A percentile compares a stretch with the other conserved stretches of the same genome.
Conservation (phyloP, 2,888 invertebrate genomes). For the Linyphia triangularis region DNA sequence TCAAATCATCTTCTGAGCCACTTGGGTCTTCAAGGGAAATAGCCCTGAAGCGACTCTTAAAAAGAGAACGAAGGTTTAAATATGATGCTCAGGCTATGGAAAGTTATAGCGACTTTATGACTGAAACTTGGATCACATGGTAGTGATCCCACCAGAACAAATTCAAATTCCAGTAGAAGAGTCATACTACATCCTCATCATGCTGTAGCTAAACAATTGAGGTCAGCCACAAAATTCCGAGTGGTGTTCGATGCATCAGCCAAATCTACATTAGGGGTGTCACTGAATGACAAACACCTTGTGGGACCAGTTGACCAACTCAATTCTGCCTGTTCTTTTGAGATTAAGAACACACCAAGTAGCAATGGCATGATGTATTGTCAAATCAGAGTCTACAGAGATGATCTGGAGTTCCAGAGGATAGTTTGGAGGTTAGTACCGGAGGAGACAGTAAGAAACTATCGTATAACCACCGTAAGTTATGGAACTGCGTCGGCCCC, state of each 20-base stretch:
- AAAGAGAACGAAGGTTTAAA: background rate
- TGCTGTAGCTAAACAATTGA: background rate
- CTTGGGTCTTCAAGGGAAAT: background rate
- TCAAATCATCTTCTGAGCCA: too few relatives aligned
- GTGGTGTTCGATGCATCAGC: constrained; percentile 9
- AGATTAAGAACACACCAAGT: too few relatives aligned
- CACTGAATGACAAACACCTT: background rate
- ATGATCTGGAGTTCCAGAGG: constrained; percentile 13
- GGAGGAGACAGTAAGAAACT: background rate
- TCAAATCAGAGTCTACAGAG: background rate
- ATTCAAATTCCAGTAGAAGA: background rate
- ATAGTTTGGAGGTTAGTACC: constrained; percentile 35
- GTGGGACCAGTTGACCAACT: too few relatives aligned
- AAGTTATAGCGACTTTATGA: background rate
- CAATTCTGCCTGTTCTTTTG: too few relatives aligned
- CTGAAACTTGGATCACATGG: background rate
- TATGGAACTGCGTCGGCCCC: constrained; percentile 14
- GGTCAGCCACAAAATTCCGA: background rate
- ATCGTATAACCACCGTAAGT: background rate
- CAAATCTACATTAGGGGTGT: background rate
- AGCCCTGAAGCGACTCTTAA: background rate
- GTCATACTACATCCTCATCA: background rate
- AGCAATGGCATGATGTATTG: too few relatives aligned
- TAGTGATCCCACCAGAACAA: background rate
- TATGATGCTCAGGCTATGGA: background rate